phyloP scores from a whole-genome alignment of 2,113 vertebrate species.

The Dicerorhinus sumatrensis region DNA sequence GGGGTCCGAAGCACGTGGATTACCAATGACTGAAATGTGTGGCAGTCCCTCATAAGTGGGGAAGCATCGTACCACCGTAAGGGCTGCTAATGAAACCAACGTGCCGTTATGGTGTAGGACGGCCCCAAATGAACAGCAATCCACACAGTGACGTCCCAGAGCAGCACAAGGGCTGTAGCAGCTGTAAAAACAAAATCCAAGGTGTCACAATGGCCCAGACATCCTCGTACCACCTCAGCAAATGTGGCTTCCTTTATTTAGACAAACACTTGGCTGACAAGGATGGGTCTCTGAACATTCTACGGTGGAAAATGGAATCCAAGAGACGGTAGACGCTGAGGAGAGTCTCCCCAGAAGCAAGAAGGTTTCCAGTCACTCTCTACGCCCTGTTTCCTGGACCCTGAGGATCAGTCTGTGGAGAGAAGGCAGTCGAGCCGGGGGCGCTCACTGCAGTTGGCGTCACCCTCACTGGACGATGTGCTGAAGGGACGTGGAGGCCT shows the following conservation, averaged over 20 bases:
- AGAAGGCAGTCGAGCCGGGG: not conserved
- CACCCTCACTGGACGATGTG: accelerated
- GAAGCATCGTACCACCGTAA: accelerated
- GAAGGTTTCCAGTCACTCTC: not conserved
- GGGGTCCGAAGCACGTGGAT: not conserved
- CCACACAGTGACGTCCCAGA: not conserved
- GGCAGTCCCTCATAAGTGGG: no score
- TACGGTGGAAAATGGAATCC: not conserved
- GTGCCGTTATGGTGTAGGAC: accelerated
- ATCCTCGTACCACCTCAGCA: no score
- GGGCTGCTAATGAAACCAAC: not conserved
- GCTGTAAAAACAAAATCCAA: not conserved
- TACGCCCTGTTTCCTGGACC: no score
- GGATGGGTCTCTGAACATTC: not conserved
- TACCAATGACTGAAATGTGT: accelerated
- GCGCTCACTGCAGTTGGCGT: not conserved
- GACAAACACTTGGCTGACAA: not conserved
- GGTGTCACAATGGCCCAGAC: no score
- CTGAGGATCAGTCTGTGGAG: not conserved
- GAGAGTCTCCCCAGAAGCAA: not conserved
- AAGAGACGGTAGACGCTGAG: not conserved
- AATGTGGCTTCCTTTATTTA: not conserved
- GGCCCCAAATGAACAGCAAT: not conserved
- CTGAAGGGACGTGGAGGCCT: not conserved
- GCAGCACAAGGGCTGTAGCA: not conserved